phyloP scores from a whole-genome alignment of 2,888 invertebrate genomes.

The Aleiodes testaceus region DNA sequence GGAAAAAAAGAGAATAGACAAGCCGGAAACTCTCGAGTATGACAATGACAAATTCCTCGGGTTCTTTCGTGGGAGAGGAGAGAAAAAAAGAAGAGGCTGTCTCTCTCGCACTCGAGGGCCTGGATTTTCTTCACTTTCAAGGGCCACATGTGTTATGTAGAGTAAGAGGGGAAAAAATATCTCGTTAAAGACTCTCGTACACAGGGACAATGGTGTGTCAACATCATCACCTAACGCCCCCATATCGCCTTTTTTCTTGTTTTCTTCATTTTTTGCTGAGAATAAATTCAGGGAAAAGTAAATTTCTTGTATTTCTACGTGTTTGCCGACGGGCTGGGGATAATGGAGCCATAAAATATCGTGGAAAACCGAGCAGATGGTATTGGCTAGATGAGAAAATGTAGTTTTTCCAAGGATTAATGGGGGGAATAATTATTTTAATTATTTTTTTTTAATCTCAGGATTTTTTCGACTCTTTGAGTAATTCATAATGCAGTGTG shows the following conservation, averaged over 20 bases:
- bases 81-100: not conserved
- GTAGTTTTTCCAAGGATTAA: not conserved
- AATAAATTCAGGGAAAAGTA: slow-evolving; percentile 1
- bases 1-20: slow-evolving; percentile 38
- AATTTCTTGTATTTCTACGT: slow-evolving; percentile 1
- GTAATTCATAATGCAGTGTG: too few species aligned
- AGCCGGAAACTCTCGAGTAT: slow-evolving; percentile 37
- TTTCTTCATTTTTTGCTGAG: not conserved
- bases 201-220: slow-evolving; percentile 11
- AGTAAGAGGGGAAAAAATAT: not conserved
- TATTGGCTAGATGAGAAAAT: not conserved
- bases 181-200: slow-evolving; percentile 11
- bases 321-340: slow-evolving; percentile 2
- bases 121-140: slow-evolving; percentile 10
- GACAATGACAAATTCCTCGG: slow-evolving; percentile 42
- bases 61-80: not conserved
- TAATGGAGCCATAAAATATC: slow-evolving; percentile 7
- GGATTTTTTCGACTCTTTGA: too few species aligned
- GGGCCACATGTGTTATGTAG: slow-evolving; percentile 7
- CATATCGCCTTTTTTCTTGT: not conserved
- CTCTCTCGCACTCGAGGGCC: slow-evolving; percentile 7
- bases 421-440: not conserved
- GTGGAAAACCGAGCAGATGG: slow-evolving; percentile 21
- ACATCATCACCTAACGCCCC: slow-evolving; percentile 6
- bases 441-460: too few species aligned